Base-by-base conservation (phyloP, 1,140 invertebrate genomes). In the Anagrus nilaparvatae region DNA sequence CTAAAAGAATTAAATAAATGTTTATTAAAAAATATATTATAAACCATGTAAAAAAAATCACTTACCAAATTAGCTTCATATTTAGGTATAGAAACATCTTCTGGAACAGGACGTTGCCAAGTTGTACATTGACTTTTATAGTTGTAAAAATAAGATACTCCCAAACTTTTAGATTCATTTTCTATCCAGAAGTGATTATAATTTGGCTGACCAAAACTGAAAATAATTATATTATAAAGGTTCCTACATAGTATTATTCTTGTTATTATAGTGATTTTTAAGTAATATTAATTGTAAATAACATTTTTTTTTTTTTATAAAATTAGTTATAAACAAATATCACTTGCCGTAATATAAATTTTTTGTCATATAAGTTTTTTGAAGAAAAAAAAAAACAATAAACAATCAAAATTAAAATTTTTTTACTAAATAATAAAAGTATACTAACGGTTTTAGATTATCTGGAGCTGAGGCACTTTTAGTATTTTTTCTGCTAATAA, bases 171-270 rank as follows among this genome's bases (percentile, higher is more conserved):
- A 1, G 56, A 58, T 4, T 8, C 27, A 20, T 51, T 55, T 24
- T 59, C 44, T 1, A 59, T 42, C 55, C 53, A 60, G 13, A 49
- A 43, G 5, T 46, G 17, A 20, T 50, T 58, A 3, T 52, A 40
- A 6, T 46, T 28, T 14, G 43, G 51, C 5, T 48, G n/a, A 0
- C 50, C 55, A 19, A 59, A 60, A 38, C 52, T 48, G 17, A 19
- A 16, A 35, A 49, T 19, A 30, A 40, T 36, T 21, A 20, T 17
- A 24, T 27, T 36, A 34, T 25, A 19, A 36, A 25, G 31, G 19
- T 30, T 25, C 17, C 20, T 25, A 33, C 12, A 8, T 13, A 12
- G 14, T 19, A 19, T 19, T 16, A 9, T 17, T 19, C 12, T 5
- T 5, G 21, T 33, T 33, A 5, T 17, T 9, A 6, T 12, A 17